phyloP scores from a whole-genome alignment of 2,888 invertebrate species.

The Saturnia pavonia region DNA sequence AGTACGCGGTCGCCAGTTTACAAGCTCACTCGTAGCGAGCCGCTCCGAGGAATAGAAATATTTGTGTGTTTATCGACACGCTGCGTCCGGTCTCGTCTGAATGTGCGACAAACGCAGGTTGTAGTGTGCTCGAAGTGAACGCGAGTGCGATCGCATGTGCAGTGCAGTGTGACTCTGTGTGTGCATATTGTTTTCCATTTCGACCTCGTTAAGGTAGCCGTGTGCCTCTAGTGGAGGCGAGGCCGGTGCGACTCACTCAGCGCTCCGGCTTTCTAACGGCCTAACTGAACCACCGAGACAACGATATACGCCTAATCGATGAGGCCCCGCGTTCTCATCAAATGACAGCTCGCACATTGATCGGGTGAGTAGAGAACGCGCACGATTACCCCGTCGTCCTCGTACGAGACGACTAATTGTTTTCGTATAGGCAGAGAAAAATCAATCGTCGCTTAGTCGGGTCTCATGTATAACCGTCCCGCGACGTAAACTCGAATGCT shows the following conservation, averaged over 20 bases:
- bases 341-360: slow-evolving; percentile 71
- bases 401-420: neutral
- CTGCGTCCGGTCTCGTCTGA: slow-evolving; percentile 38
- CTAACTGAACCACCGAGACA: slow-evolving; percentile 41
- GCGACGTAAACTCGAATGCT: slow-evolving; percentile 4
- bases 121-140: slow-evolving; percentile 28
- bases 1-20: slow-evolving; percentile 70
- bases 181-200: slow-evolving; percentile 56
- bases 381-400: slow-evolving; percentile 17
- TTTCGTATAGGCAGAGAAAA: slow-evolving; percentile 33
- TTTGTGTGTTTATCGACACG: slow-evolving; percentile 39
- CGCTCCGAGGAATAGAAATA: slow-evolving; percentile 36
- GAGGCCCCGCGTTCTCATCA: slow-evolving; percentile 55
- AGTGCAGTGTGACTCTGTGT: slow-evolving; percentile 39
- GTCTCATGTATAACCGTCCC: slow-evolving; percentile 17
- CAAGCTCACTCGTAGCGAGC: slow-evolving; percentile 33
- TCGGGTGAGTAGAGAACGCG: slow-evolving; percentile 62
- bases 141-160: slow-evolving; percentile 30
- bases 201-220: slow-evolving; percentile 66
- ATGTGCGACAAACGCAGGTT: slow-evolving; percentile 26
- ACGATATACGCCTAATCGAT: slow-evolving; percentile 60
- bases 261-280: slow-evolving; percentile 59
- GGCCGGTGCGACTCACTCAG: slow-evolving; percentile 31
- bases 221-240: slow-evolving; percentile 51
- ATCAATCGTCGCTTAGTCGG: slow-evolving; percentile 26